These are phyloP conservation scores for Tigriopus japonicus DNA, from an alignment of 1,140 invertebrate genomes.

Conservation along the genomic window DNA sequence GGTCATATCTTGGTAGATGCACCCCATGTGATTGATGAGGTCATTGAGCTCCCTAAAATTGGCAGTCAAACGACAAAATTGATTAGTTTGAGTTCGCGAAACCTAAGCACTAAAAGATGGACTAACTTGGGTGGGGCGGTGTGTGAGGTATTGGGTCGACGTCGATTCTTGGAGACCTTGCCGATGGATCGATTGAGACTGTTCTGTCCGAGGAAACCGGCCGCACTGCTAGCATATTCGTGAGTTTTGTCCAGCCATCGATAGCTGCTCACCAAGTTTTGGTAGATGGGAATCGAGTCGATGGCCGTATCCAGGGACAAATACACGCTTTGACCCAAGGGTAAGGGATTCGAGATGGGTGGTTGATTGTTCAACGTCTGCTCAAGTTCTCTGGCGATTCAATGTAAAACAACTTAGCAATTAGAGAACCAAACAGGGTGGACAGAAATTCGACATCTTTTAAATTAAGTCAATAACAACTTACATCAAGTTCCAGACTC, in stretches of 20 bases:
- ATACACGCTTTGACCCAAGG: conserved; percentile 4
- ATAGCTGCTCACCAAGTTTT: conserved; percentile 1
- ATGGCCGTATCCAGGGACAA: conserved; percentile 1
- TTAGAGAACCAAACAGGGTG: no score
- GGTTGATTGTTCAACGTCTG: background rate
- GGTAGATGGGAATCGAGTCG: background rate
- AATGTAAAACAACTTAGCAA: no score
- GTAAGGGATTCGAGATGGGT: background rate
- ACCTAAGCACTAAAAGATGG: no score
- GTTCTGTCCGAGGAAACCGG: conserved; percentile 1
- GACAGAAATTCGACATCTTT: no score
- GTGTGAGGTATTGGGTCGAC: background rate
- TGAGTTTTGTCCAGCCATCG: conserved; percentile 8
- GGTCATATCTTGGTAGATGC: conserved; percentile 20
- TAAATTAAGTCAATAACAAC: no score
- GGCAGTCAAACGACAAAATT: background rate
- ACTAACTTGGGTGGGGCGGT: background rate
- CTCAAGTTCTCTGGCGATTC: background rate
- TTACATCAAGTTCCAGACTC: no score
- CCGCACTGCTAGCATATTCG: conserved; percentile 1
- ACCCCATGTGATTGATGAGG: conserved; percentile 21
- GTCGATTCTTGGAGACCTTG: conserved; percentile 1
- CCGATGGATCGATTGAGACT: conserved; percentile 3
- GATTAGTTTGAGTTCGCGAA: no score
- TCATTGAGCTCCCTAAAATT: conserved; percentile 17